A percentile compares a stretch with the other conserved stretches of the same genome.
phyloP scores from a whole-genome alignment of 2,113 vertebrate genomes.

The Athene noctua region DNA sequence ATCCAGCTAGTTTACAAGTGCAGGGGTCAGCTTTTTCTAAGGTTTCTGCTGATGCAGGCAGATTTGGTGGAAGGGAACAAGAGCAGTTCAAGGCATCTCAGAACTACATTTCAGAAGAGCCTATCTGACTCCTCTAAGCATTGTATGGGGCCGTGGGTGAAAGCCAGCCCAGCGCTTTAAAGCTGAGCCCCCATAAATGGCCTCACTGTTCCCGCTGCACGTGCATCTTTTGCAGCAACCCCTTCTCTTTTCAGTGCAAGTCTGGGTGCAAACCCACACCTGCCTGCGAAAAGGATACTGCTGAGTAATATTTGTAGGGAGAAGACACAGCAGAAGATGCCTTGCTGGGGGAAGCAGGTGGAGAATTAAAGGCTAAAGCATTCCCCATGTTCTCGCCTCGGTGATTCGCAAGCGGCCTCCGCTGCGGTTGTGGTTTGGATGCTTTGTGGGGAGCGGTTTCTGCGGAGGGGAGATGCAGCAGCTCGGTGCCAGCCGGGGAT shows the following conservation, averaged over 20 bases:
- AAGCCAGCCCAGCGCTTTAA: not conserved
- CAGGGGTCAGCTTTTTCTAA: not conserved
- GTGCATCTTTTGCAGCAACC: not conserved
- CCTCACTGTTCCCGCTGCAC: fast-evolving
- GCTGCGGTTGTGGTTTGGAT: fast-evolving
- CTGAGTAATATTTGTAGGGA: not conserved
- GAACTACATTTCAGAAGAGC: not conserved
- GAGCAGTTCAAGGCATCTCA: not conserved
- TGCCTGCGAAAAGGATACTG: not conserved
- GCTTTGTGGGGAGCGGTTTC: not conserved
- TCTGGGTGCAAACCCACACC: not conserved
- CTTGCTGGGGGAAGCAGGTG: not conserved
- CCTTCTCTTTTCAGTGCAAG: not conserved
- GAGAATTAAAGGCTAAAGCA: not conserved
- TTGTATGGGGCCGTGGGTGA: not conserved
- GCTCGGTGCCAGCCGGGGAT: not conserved
- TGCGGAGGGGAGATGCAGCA: fast-evolving
- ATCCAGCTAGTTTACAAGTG: not conserved
- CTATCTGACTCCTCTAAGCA: not conserved
- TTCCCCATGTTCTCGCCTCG: fast-evolving
- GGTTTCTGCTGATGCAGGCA: not conserved
- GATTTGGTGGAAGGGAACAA: not conserved
- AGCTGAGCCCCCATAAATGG: not conserved
- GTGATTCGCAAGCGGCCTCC: fast-evolving
- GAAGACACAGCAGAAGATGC: not conserved